phyloP scores from a whole-genome alignment of 2,113 vertebrate species.

The Alligator sinensis region DNA sequence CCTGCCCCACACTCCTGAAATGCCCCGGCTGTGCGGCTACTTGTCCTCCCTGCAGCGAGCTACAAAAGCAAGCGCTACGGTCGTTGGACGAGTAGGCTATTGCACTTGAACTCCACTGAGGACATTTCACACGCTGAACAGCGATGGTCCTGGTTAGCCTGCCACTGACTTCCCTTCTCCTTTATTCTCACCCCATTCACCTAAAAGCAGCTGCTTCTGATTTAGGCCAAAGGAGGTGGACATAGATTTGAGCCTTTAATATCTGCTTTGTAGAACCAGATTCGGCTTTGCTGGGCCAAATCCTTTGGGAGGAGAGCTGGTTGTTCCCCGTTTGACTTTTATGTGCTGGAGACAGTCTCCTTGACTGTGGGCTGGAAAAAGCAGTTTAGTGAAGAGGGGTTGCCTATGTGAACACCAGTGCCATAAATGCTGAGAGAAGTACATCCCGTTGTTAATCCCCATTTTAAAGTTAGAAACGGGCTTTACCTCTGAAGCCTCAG shows the following conservation, averaged over 20 bases:
- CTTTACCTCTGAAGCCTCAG: constrained; percentile 82
- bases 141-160: neutral
- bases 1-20: neutral
- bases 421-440: neutral
- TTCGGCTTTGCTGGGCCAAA: neutral
- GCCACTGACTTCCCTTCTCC: neutral
- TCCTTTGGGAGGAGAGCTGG: neutral
- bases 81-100: neutral
- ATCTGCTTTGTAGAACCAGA: neutral
- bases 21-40: too few relatives aligned
- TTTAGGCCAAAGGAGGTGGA: neutral
- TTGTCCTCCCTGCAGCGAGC: neutral
- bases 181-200: neutral
- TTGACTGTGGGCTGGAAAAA: fast-evolving
- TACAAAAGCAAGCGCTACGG: fast-evolving
- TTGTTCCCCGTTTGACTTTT: neutral
- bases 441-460: neutral
- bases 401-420: neutral
- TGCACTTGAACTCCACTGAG: neutral
- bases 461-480: neutral
- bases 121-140: neutral
- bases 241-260: neutral
- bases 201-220: neutral
- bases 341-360: fast-evolving
- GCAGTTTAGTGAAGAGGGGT: neutral